Evolutionary conservation across 2,113 vertebrate genomes (phyloP), one percentile per base, ranked within the genome.

Genomic region (Caretta caretta): DNA sequence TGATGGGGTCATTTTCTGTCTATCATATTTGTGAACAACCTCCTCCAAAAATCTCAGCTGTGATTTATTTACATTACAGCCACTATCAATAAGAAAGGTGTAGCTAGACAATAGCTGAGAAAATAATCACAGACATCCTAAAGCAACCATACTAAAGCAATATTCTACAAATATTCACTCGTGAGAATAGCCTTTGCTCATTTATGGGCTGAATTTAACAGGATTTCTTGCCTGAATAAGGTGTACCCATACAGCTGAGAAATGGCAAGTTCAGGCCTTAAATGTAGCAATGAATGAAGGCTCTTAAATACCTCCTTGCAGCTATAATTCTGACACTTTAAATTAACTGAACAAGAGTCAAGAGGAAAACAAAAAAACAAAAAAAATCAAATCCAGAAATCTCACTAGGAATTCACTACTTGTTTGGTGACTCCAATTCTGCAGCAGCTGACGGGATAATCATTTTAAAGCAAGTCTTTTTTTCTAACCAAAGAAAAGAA

Each of bases 301-400:
- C 88, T 69, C 50, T 88, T 17, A 94, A 90, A 86, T 17, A 91
- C 69, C 72, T 88, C 80, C 86, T 87, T 54, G 50, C 42, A 25
- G 13, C 16, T 50, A 82, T 86, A 84, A 92, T 83, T 54, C 85
- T 42, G 78, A 90, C 94, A 80, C 38, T 69, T 75, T 29, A 56
- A 31, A 93, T 91, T 81, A 87, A 92, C 72, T 85, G 65, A 84
- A 86, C 72, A 84, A 86, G 57, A 90, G 87, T 92, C 78, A 2
- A 88, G 51, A 53, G 14, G 81, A 50, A 5, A 11, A 50, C 25
- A 86, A 10, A 3, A 83, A 42, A 42, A 42, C 42, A 27, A 8
- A 51, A 8, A 86, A 11, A 4, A 83, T 4, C 46, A 35, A 16
- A 65, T 88, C 90, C 69, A 80, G 79, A 88, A 93, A 88, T 56